Percentiles rank a stretch among this genome's conserved stretches.
phyloP scores from a whole-genome alignment of 2,113 vertebrate genomes.

The Antechinus flavipes region DNA sequence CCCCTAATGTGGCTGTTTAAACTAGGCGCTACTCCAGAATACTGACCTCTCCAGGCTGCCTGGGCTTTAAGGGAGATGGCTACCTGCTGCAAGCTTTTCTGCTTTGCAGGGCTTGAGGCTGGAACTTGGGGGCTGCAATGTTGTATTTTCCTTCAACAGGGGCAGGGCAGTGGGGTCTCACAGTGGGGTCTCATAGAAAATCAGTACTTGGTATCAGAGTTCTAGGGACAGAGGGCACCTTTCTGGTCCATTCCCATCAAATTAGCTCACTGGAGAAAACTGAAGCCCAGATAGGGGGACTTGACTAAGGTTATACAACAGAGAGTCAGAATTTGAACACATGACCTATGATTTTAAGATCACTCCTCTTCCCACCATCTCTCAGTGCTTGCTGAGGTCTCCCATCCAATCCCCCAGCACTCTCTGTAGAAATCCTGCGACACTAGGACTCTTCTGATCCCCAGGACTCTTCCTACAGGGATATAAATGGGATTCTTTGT shows the following conservation, averaged over 20 bases:
- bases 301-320: not conserved
- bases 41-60: too few relatives aligned
- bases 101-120: too few relatives aligned
- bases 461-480: too few relatives aligned
- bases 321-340: not conserved
- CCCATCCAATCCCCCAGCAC: rapidly evolving
- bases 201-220: not conserved
- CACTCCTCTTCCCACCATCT: not conserved
- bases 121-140: too few relatives aligned
- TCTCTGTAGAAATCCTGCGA: not conserved
- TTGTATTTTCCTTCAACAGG: too few relatives aligned
- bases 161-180: not conserved
- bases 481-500: not conserved
- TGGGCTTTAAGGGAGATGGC: not conserved
- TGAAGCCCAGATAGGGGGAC: not conserved
- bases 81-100: not conserved
- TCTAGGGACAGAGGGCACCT: not conserved
- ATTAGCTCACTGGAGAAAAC: not conserved
- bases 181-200: not conserved
- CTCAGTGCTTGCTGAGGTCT: not conserved
- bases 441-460: too few relatives aligned
- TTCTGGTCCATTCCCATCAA: not conserved
- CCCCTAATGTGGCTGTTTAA: too few relatives aligned
- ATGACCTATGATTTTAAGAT: not conserved
- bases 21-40: too few relatives aligned